phyloP scores from a whole-genome alignment of 2,888 invertebrate genomes.

The Aproaerema taeniolella region DNA sequence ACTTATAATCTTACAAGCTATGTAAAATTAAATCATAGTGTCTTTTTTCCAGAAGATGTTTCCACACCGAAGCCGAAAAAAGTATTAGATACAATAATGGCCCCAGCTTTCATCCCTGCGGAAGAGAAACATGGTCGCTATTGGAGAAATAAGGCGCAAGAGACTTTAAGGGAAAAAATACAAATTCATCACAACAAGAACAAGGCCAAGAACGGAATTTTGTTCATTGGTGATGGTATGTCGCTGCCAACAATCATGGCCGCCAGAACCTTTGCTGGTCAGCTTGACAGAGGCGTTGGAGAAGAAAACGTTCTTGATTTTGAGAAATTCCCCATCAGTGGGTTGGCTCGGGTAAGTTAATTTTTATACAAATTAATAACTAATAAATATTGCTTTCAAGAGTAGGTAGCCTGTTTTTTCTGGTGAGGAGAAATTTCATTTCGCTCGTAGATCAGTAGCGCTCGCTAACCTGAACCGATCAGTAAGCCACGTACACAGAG shows the following conservation, averaged over 20 bases:
- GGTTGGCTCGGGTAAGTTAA: slow-evolving; percentile 80
- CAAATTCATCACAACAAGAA: slow-evolving; percentile 26
- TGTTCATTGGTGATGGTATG: slow-evolving; percentile 89
- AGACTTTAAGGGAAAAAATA: slow-evolving; percentile 47
- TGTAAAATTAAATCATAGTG: no score
- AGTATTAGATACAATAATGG: slow-evolving; percentile 56
- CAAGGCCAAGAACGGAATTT: slow-evolving; percentile 80
- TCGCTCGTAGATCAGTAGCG: no score
- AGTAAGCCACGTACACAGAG: no score
- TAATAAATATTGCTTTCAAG: no score
- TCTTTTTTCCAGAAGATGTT: slow-evolving; percentile 50
- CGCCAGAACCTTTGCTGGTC: slow-evolving; percentile 82
- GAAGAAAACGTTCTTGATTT: slow-evolving; percentile 81
- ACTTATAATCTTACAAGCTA: no score
- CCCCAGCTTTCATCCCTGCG: slow-evolving; percentile 48
- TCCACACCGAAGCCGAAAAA: slow-evolving; percentile 49
- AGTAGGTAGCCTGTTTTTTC: no score
- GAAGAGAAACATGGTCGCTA: slow-evolving; percentile 60
- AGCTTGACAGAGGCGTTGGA: slow-evolving; percentile 71
- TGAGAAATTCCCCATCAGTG: slow-evolving; percentile 82
- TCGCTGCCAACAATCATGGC: slow-evolving; percentile 85
- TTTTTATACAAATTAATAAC: neutral
- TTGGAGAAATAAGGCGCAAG: slow-evolving; percentile 50
- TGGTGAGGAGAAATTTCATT: no score
- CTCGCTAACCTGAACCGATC: no score